phyloP scores from a whole-genome alignment of 2,113 vertebrate genomes.

The Tiliqua scincoides region DNA sequence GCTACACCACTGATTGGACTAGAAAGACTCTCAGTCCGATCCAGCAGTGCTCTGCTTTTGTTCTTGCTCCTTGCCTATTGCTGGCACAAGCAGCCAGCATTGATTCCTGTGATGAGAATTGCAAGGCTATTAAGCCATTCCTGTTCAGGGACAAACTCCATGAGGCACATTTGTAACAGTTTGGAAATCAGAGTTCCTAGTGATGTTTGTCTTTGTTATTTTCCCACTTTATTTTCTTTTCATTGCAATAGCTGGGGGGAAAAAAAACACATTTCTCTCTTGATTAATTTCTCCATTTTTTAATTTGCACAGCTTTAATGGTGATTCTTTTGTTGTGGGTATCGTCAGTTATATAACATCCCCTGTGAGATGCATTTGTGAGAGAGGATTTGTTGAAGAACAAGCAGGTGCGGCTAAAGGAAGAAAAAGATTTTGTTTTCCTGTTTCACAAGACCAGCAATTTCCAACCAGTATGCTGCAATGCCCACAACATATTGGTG shows the following conservation, averaged over 20 bases:
- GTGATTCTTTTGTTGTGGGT: conserved; percentile 7
- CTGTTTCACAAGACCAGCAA: background rate
- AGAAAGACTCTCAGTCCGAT: too few species aligned
- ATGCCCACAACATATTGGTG: too few species aligned
- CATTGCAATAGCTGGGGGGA: background rate
- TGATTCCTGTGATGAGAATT: too few species aligned
- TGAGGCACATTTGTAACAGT: background rate
- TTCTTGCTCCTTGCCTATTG: too few species aligned
- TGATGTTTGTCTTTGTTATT: background rate
- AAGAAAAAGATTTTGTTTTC: background rate
- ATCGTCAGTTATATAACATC: background rate
- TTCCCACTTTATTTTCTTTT: background rate
- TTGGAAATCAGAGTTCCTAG: background rate
- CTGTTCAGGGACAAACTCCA: background rate
- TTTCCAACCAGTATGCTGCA: too few species aligned
- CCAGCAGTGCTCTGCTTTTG: too few species aligned
- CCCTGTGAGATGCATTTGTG: conserved; percentile 16
- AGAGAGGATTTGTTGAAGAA: conserved; percentile 25
- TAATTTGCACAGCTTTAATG: conserved; percentile 40
- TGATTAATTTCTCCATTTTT: background rate
- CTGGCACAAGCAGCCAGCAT: too few species aligned
- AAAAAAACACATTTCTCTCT: background rate
- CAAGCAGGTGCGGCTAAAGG: conserved; percentile 17
- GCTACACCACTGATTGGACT: too few species aligned
- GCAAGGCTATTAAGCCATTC: background rate